Conservation (phyloP, 2,113 vertebrate genomes). For the Illadopsis cleaveri region DNA sequence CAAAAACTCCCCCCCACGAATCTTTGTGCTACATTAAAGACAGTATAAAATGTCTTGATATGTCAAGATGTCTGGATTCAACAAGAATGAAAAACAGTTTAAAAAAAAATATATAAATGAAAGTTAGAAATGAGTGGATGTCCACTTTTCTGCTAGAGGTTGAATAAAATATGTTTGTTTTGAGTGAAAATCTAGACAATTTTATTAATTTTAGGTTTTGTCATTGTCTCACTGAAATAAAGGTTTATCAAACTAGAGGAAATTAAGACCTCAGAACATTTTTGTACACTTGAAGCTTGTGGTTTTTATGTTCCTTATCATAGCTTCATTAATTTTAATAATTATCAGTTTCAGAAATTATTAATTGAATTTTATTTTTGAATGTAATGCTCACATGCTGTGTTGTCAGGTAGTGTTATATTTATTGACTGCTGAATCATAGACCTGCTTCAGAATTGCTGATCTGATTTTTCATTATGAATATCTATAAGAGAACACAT, state of each 20-base stretch:
- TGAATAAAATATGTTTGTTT: not conserved
- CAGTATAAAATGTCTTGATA: not conserved
- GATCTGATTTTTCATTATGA: not conserved
- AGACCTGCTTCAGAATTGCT: not conserved
- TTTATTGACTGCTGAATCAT: not conserved
- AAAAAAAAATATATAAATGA: not conserved
- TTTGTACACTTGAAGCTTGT: not conserved
- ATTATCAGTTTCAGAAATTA: not conserved
- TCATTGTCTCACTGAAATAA: not conserved
- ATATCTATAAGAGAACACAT: not conserved
- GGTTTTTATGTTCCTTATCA: not conserved
- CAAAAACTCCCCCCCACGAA: accelerated
- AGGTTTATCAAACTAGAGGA: not conserved
- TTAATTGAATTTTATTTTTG: not conserved
- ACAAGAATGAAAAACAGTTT: not conserved
- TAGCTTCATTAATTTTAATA: not conserved
- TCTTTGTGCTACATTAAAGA: not conserved
- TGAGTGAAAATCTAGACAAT: not conserved
- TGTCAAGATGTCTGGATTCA: not conserved
- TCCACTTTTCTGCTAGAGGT: not conserved
- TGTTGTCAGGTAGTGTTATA: not conserved
- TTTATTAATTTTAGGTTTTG: not conserved
- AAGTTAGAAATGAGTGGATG: not conserved
- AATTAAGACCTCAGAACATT: not conserved
- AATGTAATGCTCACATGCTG: accelerated